Evolutionary conservation across 2,888 invertebrate species (phyloP).

Genomic region (Eristalis intricaria): DNA sequence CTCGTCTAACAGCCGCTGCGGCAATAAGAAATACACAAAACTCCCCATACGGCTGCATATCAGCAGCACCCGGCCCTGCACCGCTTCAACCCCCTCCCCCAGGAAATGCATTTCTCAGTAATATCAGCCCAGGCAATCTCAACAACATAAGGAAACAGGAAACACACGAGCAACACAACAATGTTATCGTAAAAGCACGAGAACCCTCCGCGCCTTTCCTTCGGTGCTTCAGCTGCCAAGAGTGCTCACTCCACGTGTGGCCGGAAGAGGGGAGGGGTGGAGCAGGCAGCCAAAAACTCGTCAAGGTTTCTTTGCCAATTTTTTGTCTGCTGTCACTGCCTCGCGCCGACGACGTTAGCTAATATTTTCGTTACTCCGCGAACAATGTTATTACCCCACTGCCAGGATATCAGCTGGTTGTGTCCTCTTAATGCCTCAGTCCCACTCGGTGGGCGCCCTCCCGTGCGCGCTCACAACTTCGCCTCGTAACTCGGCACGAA

Average conservation of each 20-base stretch:
- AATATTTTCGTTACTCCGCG: constrained; percentile 59
- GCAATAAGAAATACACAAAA: not conserved
- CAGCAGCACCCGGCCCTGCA: not conserved
- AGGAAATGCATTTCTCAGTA: constrained; percentile 57
- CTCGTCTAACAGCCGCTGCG: constrained; percentile 9
- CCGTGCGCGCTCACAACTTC: not conserved
- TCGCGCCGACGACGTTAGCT: constrained; percentile 47
- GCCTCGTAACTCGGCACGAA: constrained; percentile 23
- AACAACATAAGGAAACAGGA: constrained; percentile 57
- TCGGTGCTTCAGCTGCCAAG: constrained; percentile 54
- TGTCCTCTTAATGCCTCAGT: constrained; percentile 34
- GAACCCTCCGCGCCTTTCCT: constrained; percentile 2
- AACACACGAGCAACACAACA: constrained; percentile 60
- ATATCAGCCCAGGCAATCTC: constrained; percentile 56
- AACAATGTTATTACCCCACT: constrained; percentile 49
- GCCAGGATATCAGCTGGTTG: constrained; percentile 55
- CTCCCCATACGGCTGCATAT: constrained; percentile 1
- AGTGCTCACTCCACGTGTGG: constrained; percentile 2
- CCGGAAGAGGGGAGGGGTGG: not conserved
- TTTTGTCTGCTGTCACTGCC: not conserved
- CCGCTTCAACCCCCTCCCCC: constrained; percentile 22
- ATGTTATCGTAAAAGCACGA: constrained; percentile 57
- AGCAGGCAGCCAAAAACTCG: constrained; percentile 49
- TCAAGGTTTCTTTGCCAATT: constrained; percentile 60
- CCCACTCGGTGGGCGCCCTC: not conserved